These are phyloP conservation scores for Camponotus vicinus DNA, from an alignment of 1,140 invertebrate genomes.

Conservation along the genomic window DNA sequence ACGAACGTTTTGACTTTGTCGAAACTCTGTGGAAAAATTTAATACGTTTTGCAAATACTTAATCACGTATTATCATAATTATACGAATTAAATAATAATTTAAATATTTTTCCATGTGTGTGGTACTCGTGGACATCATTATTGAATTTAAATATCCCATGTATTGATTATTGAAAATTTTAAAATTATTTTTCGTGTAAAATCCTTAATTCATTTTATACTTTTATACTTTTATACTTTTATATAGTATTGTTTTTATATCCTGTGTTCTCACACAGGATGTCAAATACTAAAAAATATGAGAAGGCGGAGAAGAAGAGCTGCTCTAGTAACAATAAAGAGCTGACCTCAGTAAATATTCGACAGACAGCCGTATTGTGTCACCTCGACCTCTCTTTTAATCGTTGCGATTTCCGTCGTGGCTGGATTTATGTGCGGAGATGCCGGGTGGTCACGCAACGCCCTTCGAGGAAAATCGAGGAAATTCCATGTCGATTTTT, in stretches of 20 bases:
- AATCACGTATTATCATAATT: slow-evolving; percentile 1
- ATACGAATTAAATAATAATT: not conserved
- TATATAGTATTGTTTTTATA: not conserved
- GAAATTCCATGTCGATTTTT: slow-evolving; percentile 71
- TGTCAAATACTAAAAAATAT: slow-evolving; percentile 17
- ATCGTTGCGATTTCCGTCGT: slow-evolving; percentile 69
- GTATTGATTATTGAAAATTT: not conserved
- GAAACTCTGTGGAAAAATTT: slow-evolving; percentile 7
- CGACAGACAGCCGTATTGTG: slow-evolving; percentile 55
- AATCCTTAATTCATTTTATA: not conserved
- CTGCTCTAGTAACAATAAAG: slow-evolving; percentile 59
- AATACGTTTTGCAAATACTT: not conserved
- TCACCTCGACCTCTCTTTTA: slow-evolving; percentile 61
- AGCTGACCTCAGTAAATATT: slow-evolving; percentile 69
- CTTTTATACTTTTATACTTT: not conserved
- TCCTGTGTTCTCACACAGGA: not conserved
- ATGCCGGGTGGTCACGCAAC: slow-evolving; percentile 70
- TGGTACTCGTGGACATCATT: not conserved
- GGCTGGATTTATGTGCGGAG: slow-evolving; percentile 74
- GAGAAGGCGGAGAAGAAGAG: not conserved
- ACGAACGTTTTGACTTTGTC: not conserved
- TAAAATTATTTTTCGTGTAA: not conserved
- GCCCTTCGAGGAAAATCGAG: slow-evolving; percentile 42
- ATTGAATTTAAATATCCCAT: not conserved
- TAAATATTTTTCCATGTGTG: not conserved